Evolutionary conservation across 2,113 vertebrate species (phyloP), one percentile per base, ranked within the genome.

Genomic region (Nicator chloris): DNA sequence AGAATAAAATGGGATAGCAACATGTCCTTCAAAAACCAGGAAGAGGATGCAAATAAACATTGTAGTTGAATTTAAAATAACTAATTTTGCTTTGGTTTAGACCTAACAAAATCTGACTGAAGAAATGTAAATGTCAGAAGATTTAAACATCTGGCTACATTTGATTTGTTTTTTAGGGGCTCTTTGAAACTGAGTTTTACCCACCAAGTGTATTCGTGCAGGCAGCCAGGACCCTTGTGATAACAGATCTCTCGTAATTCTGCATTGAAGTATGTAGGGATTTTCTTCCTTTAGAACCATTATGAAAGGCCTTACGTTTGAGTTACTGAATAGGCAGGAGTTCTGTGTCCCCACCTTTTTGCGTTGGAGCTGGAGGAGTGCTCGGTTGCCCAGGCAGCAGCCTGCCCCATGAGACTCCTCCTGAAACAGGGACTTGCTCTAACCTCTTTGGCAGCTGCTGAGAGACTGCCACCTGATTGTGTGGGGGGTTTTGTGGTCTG

Each of bases 381-480:
- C 27, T 82, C 2, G 0, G 13, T 66, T 0, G 0, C 31, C 51
- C 66, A 40, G 20, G 42, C 72, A 57, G 45, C 22, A 21, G 42
- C 69, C 26, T 10, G 12, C 35, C 39, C 51, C 10, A 5, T 9
- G 50, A 83, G 31, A 8, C 10, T 40, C 28, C 66, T 82, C 33
- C 71, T 37, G 60, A 45, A 47, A 22, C 42, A 65, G 37, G 21
- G 35, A 54, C 23, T 47, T 39, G 7, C 26, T 85, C 40, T 59
- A 16, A 24, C 17, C 26, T 79, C 54, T 57, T 45, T 69, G 79
- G 66, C 73, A 87, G 51, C 50, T 84, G 50, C 40, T 88, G 51
- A 64, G 73, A 79, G 53, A 37, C 66, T 47, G 57, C 0, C 1
- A 15, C 22, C 39, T 79, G 65, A 7, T 35, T 15, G 15, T 10